phyloP scores from a whole-genome alignment of 2,113 vertebrate species.

The Chloropsis cyanopogon region DNA sequence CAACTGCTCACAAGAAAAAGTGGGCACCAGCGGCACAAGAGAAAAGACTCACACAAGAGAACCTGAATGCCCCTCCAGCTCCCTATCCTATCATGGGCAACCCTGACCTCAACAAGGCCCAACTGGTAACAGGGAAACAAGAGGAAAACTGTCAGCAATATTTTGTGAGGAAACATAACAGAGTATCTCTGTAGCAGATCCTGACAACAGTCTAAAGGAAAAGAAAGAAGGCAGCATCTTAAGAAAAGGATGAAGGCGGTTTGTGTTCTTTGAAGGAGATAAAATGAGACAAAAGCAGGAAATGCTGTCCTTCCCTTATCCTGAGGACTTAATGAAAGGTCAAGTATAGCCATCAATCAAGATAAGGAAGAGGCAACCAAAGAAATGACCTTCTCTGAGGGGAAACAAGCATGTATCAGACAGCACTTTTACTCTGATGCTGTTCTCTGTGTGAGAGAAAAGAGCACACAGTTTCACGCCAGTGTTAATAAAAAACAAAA shows the following conservation, averaged over 20 bases:
- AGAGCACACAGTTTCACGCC: background rate
- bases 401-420: background rate
- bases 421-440: background rate
- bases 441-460: background rate
- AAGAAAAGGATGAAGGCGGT: slow-evolving; percentile 21
- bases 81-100: slow-evolving; percentile 15
- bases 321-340: slow-evolving; percentile 57
- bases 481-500: background rate
- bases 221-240: background rate
- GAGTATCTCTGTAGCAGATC: background rate
- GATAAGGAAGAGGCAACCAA: slow-evolving; percentile 38
- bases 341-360: slow-evolving; percentile 69
- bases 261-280: slow-evolving; percentile 55
- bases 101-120: background rate
- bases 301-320: slow-evolving; percentile 71
- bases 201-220: background rate
- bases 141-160: background rate
- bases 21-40: background rate
- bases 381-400: slow-evolving; percentile 32
- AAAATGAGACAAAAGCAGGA: slow-evolving; percentile 75
- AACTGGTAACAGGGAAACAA: slow-evolving; percentile 16
- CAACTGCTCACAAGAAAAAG: slow-evolving; percentile 8
- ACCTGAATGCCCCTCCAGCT: background rate
- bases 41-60: slow-evolving; percentile 1
- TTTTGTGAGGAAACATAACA: background rate